A percentile compares a stretch with the other conserved stretches of the same genome.
These are phyloP conservation scores for Pherbina coryleti DNA, from an alignment of 2,888 invertebrate species.

Conservation along the genomic window DNA sequence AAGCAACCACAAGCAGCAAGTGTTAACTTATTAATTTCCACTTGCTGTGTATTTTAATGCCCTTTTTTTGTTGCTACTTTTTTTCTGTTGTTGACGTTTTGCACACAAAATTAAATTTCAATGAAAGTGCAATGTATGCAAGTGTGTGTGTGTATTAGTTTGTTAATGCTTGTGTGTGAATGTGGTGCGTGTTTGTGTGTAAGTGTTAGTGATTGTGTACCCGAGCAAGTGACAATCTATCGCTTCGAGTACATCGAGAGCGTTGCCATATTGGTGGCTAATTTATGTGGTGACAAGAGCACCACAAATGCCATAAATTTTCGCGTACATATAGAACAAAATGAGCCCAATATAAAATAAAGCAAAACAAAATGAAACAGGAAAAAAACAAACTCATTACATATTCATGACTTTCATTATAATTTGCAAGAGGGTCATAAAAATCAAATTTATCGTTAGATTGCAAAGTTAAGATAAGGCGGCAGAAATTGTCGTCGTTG, in stretches of 20 bases:
- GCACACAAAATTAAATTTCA: slow-evolving; percentile 11
- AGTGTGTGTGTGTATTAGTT: not conserved
- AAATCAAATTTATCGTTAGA: slow-evolving; percentile 46
- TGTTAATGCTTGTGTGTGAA: not conserved
- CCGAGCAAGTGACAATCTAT: not conserved
- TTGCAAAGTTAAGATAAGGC: slow-evolving; percentile 27
- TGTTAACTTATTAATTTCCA: slow-evolving; percentile 32
- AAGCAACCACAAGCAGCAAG: slow-evolving; percentile 10
- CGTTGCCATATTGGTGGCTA: slow-evolving; percentile 37
- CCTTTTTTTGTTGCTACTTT: not conserved
- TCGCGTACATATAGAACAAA: not conserved
- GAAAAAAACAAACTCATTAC: slow-evolving; percentile 40
- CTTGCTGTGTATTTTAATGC: not conserved
- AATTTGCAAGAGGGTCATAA: slow-evolving; percentile 41
- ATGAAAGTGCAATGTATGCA: not conserved
- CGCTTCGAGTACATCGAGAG: not conserved
- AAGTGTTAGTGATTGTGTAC: not conserved
- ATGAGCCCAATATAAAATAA: not conserved
- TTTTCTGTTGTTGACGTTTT: not conserved
- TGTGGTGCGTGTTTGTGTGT: not conserved
- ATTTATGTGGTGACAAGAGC: slow-evolving; percentile 43
- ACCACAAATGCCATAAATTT: slow-evolving; percentile 39
- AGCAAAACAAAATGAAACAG: not conserved
- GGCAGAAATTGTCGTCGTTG: not conserved
- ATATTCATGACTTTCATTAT: slow-evolving; percentile 47